A percentile compares a stretch with the other conserved stretches of the same genome.
Evolutionary conservation across 1,140 invertebrate genomes (phyloP).

Genomic region (Muscidifurax raptorellus): DNA sequence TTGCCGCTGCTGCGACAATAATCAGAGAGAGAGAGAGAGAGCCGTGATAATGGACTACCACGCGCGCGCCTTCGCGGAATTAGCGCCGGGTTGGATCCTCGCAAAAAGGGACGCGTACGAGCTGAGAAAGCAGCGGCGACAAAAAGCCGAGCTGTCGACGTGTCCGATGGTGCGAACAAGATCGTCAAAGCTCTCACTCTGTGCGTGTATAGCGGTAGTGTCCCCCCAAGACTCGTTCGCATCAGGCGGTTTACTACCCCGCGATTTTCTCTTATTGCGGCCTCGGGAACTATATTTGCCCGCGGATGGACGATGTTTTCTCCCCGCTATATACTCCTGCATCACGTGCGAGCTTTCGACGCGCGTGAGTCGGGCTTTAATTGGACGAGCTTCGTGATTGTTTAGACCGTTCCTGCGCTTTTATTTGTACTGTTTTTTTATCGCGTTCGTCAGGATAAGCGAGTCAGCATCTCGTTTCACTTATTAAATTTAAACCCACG

Average conservation of each 20-base stretch:
- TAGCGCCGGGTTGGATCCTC: not conserved
- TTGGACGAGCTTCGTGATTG: not conserved
- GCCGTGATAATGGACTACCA: too few species aligned
- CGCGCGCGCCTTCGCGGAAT: conserved; percentile 3
- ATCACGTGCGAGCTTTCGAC: not conserved
- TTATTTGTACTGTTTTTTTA: not conserved
- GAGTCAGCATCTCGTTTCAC: not conserved
- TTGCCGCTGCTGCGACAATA: not conserved
- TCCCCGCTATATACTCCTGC: not conserved
- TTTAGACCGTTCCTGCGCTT: not conserved
- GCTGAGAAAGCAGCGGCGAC: not conserved
- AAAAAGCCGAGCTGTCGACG: conserved; percentile 56
- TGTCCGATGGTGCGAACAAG: conserved; percentile 65
- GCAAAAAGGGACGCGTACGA: not conserved
- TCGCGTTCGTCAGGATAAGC: too few species aligned
- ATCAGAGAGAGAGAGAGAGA: not conserved
- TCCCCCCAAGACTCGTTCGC: conserved; percentile 55
- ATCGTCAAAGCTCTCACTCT: conserved; percentile 62
- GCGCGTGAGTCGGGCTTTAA: not conserved
- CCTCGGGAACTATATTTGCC: conserved; percentile 41
- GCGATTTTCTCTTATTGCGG: conserved; percentile 54
- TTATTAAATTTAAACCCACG: not conserved
- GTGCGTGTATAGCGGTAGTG: conserved; percentile 29
- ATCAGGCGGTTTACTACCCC: conserved; percentile 21
- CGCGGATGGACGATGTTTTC: not conserved